Base-by-base conservation (phyloP, 2,113 vertebrate species). In the Takifugu bimaculatus region DNA sequence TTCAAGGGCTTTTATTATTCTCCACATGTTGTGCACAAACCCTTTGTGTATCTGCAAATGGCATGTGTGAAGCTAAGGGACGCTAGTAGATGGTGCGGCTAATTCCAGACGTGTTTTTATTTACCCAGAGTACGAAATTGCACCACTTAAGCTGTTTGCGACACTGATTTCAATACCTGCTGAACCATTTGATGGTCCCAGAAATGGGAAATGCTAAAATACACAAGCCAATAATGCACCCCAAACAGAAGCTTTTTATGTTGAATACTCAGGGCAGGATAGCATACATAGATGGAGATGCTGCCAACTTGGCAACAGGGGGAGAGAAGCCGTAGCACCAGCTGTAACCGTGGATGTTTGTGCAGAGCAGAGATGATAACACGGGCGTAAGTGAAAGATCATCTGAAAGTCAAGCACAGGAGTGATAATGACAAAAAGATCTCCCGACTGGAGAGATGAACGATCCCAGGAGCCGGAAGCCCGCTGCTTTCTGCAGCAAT, bases 71-170 rank as follows among this genome's bases (percentile, higher is more conserved):
- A 67, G 76, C 74, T 62, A 77, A 80, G 76, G 68, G 53, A 77
- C 79, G 87, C 78, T 75, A 72, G 72, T 72, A 25, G 63, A 75
- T 70, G 57, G 59, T 65, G 77, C 76, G 72, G 69, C 68, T 73
- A 68, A 77, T 81, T 73, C 73, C 71, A 64, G 79, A 47, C 57
- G 32, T 39, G 29, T 64, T 84, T 79, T 85, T 80, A 82, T 86
- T 84, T 74, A 85, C 75, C 57, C 72, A 43, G 62, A 75, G 77
- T 72, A 65, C 65, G 63, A 82, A 83, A 86, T 85, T 60, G 12
- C 74, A 72, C 70, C 82, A 80, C 77, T 88, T 70, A 78, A 79
- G 80, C 74, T 84, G 81, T 81, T 86, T 79, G 70, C 13, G 54
- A 54, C 60, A 68, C 61, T 47, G 54, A 65, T 72, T 15, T 14